A percentile compares a stretch with the other conserved stretches of the same genome.
Evolutionary conservation across 2,797 vertebrate species (phyloP).

Genomic region (Echiichthys vipera): DNA sequence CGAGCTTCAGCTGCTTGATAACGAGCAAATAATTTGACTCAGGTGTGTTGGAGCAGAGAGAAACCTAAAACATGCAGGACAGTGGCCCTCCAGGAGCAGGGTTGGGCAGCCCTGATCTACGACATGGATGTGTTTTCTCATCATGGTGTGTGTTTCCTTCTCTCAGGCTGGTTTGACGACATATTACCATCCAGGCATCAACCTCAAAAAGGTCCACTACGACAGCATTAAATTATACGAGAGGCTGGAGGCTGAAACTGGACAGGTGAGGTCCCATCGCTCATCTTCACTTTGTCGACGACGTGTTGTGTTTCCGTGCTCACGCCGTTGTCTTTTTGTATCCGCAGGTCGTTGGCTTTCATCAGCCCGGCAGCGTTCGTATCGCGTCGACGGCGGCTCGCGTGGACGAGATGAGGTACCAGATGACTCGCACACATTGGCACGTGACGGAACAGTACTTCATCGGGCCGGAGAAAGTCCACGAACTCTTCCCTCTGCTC

Average conservation of each 20-base stretch:
- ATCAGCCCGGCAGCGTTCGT: constrained; percentile 95
- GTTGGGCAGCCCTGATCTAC: too few relatives aligned
- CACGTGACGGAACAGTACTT: constrained; percentile 90
- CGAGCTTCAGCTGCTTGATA: too few relatives aligned
- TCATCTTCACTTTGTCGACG: background rate
- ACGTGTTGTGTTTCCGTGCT: too few relatives aligned
- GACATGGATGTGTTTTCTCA: background rate
- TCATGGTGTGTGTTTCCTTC: background rate
- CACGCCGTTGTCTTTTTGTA: background rate
- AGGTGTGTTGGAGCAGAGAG: too few relatives aligned
- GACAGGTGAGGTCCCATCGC: constrained; percentile 87
- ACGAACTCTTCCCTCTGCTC: constrained; percentile 92
- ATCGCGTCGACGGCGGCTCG: constrained; percentile 91
- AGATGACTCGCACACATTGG: constrained; percentile 94
- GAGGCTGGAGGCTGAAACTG: constrained; percentile 93
- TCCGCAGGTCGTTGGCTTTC: constrained; percentile 92
- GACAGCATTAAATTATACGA: constrained; percentile 97
- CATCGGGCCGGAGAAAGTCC: constrained; percentile 91
- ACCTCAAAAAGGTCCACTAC: constrained; percentile 96
- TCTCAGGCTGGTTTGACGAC: constrained; percentile 95
- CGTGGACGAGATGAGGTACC: constrained; percentile 96
- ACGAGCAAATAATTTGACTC: too few relatives aligned
- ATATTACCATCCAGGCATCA: constrained; percentile 98
- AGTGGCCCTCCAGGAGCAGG: too few relatives aligned
- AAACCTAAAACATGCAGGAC: too few relatives aligned